Base-by-base conservation (phyloP, 2,797 vertebrate species). In the Thunnus albacares region DNA sequence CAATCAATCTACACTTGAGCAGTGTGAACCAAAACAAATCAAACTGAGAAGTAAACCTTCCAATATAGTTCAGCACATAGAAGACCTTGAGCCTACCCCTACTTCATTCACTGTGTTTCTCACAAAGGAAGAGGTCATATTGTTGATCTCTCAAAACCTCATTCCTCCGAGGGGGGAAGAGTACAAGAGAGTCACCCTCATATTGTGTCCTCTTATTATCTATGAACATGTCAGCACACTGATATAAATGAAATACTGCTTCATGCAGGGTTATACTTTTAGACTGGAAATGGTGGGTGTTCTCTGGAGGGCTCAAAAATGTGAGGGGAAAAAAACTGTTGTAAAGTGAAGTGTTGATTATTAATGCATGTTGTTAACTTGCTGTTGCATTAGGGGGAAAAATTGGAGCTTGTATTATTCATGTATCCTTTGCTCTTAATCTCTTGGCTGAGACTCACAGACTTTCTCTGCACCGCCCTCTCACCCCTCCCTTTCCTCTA, bases 281-380 rank as follows among this genome's bases (percentile, higher is more conserved):
- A 76, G 88, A 83, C 65, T 51, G 47, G 26, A 69, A 75, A 62
- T 43, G 26, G 15, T 66, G 43, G 35, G 58, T 51, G 28, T 67
- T 88, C 77, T 81, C 78, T 55, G 56, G 68, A 75, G 70, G 72
- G 51, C 52, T 81, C n/a, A 55, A 35, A 75, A 77, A 71, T 71
- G 72, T 75, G 72, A 75, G 43, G 68, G 69, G 22, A 38, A 18
- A 33, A 81, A 84, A 80, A 69, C 60, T 65, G 63, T 88, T 90
- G 77, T 90, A 89, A 92, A 92, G 73, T 82, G 80, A 92, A 90
- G 91, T 71, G 81, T 84, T 83, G 75, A 91, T 94, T 84, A 93
- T 93, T 94, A 94, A 94, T 95, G 91, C 88, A 92, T 92, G 88
- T 85, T 92, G 90, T 92, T 94, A 93, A 95, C 90, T 89, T 81